Evolutionary conservation across 23 tunicate genomes (phyloP).

Genomic region (Ascidia mentula): DNA sequence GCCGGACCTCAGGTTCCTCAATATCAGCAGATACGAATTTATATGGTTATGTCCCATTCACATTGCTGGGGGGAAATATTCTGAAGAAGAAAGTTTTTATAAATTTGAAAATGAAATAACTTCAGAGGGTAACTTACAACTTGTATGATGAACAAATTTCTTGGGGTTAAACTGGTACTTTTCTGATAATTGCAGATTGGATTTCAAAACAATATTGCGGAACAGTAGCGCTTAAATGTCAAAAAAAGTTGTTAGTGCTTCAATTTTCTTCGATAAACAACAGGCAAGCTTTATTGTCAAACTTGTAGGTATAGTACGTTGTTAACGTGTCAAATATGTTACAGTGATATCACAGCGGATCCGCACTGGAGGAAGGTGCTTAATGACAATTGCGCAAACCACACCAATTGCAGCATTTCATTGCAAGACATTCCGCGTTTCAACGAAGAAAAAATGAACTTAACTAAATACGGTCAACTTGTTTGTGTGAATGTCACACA

Average conservation of each 20-base stretch:
- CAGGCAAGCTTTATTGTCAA: too few relatives aligned
- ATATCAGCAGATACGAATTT: constrained; percentile 16
- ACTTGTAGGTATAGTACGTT: too few relatives aligned
- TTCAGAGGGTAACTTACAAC: not conserved
- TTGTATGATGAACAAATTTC: not conserved
- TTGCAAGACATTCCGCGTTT: too few relatives aligned
- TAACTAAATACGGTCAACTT: not conserved
- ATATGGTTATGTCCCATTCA: constrained; percentile 47
- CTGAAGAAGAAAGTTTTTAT: not conserved
- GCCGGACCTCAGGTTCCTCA: not conserved
- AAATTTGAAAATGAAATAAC: not conserved
- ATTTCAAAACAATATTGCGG: not conserved
- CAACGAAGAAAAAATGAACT: not conserved
- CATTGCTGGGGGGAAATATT: not conserved
- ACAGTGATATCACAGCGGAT: too few relatives aligned
- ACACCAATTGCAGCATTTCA: too few relatives aligned
- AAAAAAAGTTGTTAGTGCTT: not conserved
- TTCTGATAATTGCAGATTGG: not conserved
- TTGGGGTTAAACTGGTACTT: not conserved
- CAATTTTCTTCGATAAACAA: not conserved
- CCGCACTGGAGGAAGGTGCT: too few relatives aligned
- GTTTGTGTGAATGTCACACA: not conserved
- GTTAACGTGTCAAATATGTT: too few relatives aligned
- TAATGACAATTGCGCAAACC: too few relatives aligned
- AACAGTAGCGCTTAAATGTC: not conserved